Evolutionary conservation across 2,888 invertebrate genomes (phyloP).

Genomic region (Lasioglossum leucozonium): DNA sequence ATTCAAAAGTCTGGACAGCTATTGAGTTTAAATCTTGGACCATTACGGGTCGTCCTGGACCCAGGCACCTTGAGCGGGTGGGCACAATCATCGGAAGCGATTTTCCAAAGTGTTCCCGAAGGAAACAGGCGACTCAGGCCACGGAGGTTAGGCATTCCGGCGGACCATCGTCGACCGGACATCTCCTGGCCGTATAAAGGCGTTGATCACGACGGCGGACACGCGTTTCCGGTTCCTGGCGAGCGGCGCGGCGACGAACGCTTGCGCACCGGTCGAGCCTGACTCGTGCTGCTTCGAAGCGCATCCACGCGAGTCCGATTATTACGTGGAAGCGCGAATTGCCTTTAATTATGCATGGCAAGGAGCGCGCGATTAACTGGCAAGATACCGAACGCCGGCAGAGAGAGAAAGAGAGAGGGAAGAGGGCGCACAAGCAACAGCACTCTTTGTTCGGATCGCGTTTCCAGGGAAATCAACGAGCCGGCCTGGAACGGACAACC

Average conservation of each 20-base stretch:
- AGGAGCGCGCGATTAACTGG: conserved; percentile 20
- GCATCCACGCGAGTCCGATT: conserved; percentile 57
- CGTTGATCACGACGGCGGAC: conserved; percentile 60
- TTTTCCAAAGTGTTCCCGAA: neutral
- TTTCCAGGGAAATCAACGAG: conserved; percentile 40
- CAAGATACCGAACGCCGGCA: conserved; percentile 6
- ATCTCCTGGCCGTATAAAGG: conserved; percentile 67
- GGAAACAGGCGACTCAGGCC: neutral
- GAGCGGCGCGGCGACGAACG: conserved; percentile 21
- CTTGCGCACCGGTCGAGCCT: conserved; percentile 21
- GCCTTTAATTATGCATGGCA: conserved; percentile 55
- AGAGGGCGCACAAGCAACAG: neutral
- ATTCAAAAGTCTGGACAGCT: no score
- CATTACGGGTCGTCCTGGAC: neutral
- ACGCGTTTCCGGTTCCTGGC: conserved; percentile 74
- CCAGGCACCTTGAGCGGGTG: neutral
- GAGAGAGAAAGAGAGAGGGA: conserved; percentile 1
- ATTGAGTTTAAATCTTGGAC: neutral
- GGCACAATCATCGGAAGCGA: neutral
- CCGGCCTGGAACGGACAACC: conserved; percentile 30
- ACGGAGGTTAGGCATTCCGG: neutral
- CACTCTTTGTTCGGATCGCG: conserved; percentile 29
- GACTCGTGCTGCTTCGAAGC: conserved; percentile 45
- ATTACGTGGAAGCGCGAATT: conserved; percentile 58
- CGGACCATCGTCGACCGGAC: conserved; percentile 59